Base-by-base conservation (phyloP, 1,140 invertebrate species). In the Diachasma alloeum region DNA sequence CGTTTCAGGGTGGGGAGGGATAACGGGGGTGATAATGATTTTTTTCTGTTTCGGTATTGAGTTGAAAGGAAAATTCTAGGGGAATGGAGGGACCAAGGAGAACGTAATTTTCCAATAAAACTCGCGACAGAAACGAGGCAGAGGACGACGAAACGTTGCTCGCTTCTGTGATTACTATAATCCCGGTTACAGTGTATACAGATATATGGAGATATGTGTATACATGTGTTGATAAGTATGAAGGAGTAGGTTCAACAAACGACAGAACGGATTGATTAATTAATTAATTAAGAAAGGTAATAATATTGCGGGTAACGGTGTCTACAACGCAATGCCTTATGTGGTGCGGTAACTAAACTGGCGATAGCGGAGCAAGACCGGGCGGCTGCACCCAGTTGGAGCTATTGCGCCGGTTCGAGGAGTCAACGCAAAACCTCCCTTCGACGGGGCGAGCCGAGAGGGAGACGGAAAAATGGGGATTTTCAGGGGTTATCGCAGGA, bases 261-360 rank as follows among this genome's bases (percentile, higher is more conserved):
- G 75, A 74, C 74, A 80, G 76, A 81, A 81, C 80, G 81, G 79
- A 82, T 80, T 81, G 80, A 82, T 78, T 79, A 81, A 80, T 80
- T 80, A 80, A 82, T 79, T 78, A 82, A 83, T 78, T 73, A 72
- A 82, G 80, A 88, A 88, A 87, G 85, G 84, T 85, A 87, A 89
- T 85, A 89, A 88, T 88, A 84, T 88, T 87, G 86, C 86, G 86
- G 87, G 83, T 81, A 87, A 89, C 86, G 87, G 88, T 88, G 87
- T 88, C 88, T 88, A 89, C 85, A 89, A 89, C 87, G 88, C 87
- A 89, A 90, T 90, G 90, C 86, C 87, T 89, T 87, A 88, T 87
- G 89, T 90, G 86, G 89, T 91, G 90, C 90, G 89, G 87, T 89
- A 91, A 90, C 90, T 90, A 91, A 91, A 91, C 90, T 90, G 90